Percentiles rank a stretch among this genome's conserved stretches.
These are phyloP conservation scores for Furcifer pardalis DNA, from an alignment of 2,797 vertebrate genomes.

Conservation along the genomic window DNA sequence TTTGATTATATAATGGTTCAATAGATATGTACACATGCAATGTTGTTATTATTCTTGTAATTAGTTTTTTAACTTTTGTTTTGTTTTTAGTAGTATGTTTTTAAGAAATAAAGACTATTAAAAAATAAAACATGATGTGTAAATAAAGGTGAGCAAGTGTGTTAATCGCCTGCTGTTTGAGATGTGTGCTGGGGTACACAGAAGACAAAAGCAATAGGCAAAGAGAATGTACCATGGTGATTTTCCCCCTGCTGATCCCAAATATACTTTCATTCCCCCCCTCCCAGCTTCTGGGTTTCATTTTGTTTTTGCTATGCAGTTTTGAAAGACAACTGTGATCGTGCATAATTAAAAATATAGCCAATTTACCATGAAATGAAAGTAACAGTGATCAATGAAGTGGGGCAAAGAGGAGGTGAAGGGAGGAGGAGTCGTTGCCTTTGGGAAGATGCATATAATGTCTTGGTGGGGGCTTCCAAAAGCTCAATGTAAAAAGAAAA, in stretches of 20 bases:
- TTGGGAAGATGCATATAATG: slow-evolving; percentile 22
- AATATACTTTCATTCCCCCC: background rate
- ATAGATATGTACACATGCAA: too few species aligned
- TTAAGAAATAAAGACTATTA: too few species aligned
- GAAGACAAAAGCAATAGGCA: background rate
- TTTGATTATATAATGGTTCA: too few species aligned
- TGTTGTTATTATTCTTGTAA: too few species aligned
- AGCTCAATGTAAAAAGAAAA: background rate
- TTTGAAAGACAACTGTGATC: slow-evolving; percentile 57
- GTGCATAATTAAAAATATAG: slow-evolving; percentile 67
- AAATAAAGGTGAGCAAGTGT: background rate
- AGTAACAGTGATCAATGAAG: slow-evolving; percentile 60
- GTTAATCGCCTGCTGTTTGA: background rate
- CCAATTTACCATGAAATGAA: slow-evolving; percentile 67
- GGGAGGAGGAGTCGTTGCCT: slow-evolving; percentile 28
- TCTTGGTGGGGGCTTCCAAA: slow-evolving; percentile 15
- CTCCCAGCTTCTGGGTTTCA: slow-evolving; percentile 39
- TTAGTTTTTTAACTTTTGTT: too few species aligned
- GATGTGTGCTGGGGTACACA: rapidly evolving
- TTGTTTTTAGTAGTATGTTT: too few species aligned
- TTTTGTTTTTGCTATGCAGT: slow-evolving; percentile 17
- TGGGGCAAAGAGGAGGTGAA: background rate
- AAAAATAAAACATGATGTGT: too few species aligned
- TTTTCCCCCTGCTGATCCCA: background rate
- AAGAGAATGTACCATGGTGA: background rate